phyloP scores from a whole-genome alignment of 2,113 vertebrate species.

The Lycocorax pyrrhopterus region DNA sequence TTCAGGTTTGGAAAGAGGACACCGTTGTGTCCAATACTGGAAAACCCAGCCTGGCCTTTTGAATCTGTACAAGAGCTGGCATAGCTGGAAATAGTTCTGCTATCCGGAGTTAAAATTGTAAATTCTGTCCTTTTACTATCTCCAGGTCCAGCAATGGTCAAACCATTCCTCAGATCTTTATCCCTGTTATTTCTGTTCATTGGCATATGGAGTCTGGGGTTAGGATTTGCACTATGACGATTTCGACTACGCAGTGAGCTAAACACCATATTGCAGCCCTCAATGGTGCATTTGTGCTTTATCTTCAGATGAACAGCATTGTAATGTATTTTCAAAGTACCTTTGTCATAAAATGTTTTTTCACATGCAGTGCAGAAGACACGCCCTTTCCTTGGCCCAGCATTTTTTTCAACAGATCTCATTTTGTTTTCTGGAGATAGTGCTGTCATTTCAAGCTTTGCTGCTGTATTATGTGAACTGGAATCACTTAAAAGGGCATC shows the following conservation, averaged over 20 bases:
- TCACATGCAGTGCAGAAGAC: constrained; percentile 96
- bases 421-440: constrained; percentile 83
- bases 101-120: constrained; percentile 66
- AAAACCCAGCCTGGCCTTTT: constrained; percentile 75
- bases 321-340: constrained; percentile 98
- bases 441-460: constrained; percentile 82
- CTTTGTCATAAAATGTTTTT: constrained; percentile 99
- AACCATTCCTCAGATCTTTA: constrained; percentile 83
- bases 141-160: constrained; percentile 72
- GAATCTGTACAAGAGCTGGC: constrained; percentile 77
- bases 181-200: constrained; percentile 97
- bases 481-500: constrained; percentile 82
- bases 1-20: constrained; percentile 94
- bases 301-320: constrained; percentile 98
- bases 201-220: constrained; percentile 96
- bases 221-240: constrained; percentile 96
- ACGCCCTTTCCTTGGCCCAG: constrained; percentile 86
- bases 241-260: constrained; percentile 95
- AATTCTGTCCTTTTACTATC: constrained; percentile 77
- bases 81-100: constrained; percentile 78
- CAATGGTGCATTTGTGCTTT: constrained; percentile 96
- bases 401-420: constrained; percentile 76
- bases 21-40: constrained; percentile 81
- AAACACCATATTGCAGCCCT: constrained; percentile 98
- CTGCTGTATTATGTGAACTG: constrained; percentile 77